These are phyloP conservation scores for Aphodius granarius DNA, from an alignment of 2,888 invertebrate genomes.

Conservation along the genomic window DNA sequence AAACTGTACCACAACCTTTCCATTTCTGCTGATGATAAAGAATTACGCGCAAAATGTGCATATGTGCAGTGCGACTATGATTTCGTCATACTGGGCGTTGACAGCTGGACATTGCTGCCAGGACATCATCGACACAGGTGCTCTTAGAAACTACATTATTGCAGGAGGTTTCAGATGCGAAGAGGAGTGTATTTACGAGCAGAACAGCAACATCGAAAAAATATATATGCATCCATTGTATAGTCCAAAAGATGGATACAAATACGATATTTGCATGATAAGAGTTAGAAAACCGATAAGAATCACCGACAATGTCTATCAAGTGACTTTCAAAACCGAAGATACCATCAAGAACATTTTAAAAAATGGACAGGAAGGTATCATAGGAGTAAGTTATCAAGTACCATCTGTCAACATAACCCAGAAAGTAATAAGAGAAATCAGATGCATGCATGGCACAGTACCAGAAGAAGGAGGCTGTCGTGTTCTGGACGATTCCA, in stretches of 20 bases:
- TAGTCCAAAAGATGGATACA: not conserved
- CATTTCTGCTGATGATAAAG: not conserved
- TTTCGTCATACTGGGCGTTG: not conserved
- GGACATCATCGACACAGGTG: not conserved
- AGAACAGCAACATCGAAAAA: not conserved
- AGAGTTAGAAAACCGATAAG: not conserved
- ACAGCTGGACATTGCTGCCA: not conserved
- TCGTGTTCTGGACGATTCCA: not conserved
- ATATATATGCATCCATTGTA: not conserved
- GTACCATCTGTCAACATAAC: not conserved
- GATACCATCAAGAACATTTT: not conserved
- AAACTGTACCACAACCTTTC: not conserved
- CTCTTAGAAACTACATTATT: not conserved
- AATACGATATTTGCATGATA: not conserved
- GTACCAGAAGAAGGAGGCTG: not conserved
- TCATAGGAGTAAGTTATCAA: not conserved
- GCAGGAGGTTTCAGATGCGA: not conserved
- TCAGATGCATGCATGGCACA: not conserved
- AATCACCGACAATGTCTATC: not conserved
- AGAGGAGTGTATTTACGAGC: not conserved
- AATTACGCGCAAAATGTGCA: not conserved
- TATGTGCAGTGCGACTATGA: not conserved
- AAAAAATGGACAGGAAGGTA: not conserved
- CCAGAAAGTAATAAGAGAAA: not conserved
- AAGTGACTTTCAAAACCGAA: not conserved